Percentiles rank a stretch among this genome's conserved stretches.
phyloP scores from a whole-genome alignment of 2,113 vertebrate species.

The Strix uralensis region DNA sequence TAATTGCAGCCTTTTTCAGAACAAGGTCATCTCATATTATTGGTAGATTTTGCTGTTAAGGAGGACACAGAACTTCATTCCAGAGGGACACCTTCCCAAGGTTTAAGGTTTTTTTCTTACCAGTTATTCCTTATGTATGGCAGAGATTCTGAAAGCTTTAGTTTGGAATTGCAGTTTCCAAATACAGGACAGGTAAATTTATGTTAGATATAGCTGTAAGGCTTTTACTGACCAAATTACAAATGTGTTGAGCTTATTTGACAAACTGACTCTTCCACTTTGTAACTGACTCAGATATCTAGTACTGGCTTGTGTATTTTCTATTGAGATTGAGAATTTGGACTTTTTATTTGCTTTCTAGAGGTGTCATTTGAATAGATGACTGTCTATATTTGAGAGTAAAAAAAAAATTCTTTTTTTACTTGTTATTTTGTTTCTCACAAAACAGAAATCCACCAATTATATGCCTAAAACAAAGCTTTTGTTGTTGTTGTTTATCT shows the following conservation, averaged over 20 bases:
- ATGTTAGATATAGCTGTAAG: neutral
- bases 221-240: neutral
- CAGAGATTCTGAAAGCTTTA: neutral
- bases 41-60: neutral
- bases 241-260: neutral
- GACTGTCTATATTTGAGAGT: neutral
- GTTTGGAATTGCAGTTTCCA: neutral
- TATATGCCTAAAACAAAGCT: neutral
- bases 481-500: neutral
- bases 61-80: neutral
- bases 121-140: neutral
- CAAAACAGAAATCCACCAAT: neutral
- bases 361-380: neutral
- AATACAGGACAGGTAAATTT: neutral
- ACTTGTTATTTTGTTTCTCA: neutral
- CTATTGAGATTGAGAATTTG: neutral
- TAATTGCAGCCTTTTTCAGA: neutral
- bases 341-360: neutral
- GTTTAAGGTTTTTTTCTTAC: neutral
- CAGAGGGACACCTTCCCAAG: neutral
- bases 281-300: neutral
- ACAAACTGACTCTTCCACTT: neutral
- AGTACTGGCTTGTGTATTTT: neutral
- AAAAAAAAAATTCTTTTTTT: neutral
- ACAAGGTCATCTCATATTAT: neutral